Base-by-base conservation (phyloP, 2,888 invertebrate genomes). In the Machimus rusticus region DNA sequence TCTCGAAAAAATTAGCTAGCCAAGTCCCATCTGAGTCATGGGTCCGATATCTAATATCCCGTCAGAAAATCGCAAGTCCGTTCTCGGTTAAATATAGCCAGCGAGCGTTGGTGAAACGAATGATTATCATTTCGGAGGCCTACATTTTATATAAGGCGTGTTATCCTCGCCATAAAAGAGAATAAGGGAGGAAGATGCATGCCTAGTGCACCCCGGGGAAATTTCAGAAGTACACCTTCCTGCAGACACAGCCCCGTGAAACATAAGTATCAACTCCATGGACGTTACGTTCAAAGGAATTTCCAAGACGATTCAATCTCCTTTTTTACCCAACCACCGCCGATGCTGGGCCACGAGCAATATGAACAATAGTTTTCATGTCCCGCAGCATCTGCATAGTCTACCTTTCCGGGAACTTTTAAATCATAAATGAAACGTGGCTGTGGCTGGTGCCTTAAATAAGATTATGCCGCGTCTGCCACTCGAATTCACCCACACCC, bases 191-290 rank as follows among this genome's bases (percentile, higher is more conserved):
- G 34, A 37, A 88, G 87, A 76, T 88, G 88, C 88, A 88, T 81
- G 87, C 86, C 87, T 88, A 88, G 88, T 88, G 88, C 88, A 88
- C 88, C 88, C 88, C 66, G 84, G 88, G 88, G 88, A 88, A 88
- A 88, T 88, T 88, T 88, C 86, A 66, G 84, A 84, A 88, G 88
- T 88, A 88, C 87, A 87, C 86, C 86, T 86, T 76, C 88, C 78
- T 87, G 66, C 77, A 77, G 74, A 31, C 14, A 78, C 66, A 66
- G 28, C 66, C 66, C 66, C 46, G 31, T 43, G 34, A 28, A 87
- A 34, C 74, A 76, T 46, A 87, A 39, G 82, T 79, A 85, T 87
- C 46, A 46, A 86, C 82, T 74, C 55, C 3, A 16, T 43, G 23
- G 39, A 43, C 43, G 81, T 19, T 23, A 55, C 86, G 87, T 87